These are phyloP conservation scores for Heteronetta atricapilla DNA, from an alignment of 2,113 vertebrate species.

Conservation along the genomic window DNA sequence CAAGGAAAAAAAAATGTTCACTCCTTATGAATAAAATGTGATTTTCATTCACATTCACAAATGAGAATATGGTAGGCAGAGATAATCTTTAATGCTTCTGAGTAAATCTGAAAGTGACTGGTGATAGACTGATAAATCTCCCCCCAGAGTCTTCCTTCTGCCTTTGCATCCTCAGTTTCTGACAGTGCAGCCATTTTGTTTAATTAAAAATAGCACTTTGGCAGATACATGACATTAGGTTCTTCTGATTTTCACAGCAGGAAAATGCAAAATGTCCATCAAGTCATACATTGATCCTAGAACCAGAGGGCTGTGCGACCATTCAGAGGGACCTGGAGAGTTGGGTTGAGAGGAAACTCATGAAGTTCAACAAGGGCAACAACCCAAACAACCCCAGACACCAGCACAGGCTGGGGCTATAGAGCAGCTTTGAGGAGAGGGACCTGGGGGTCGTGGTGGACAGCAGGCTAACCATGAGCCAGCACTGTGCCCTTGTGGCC, in stretches of 20 bases:
- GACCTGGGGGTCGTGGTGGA: too few relatives aligned
- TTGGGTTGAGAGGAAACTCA: too few relatives aligned
- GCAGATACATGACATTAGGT: background rate
- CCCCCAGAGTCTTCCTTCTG: background rate
- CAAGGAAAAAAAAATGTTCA: background rate
- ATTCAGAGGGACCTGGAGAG: too few relatives aligned
- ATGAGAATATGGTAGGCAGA: background rate
- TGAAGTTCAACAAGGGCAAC: too few relatives aligned
- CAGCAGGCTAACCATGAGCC: too few relatives aligned
- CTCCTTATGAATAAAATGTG: background rate
- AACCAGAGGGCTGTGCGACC: too few relatives aligned
- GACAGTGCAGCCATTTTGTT: background rate
- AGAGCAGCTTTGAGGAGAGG: too few relatives aligned
- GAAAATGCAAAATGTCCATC: background rate
- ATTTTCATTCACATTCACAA: too few relatives aligned
- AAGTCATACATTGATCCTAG: background rate
- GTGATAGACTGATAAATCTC: background rate
- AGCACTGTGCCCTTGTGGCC: too few relatives aligned
- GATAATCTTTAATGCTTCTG: background rate
- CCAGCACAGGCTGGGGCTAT: too few relatives aligned
- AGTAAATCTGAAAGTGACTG: background rate
- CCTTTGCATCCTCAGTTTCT: background rate
- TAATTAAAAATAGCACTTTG: conserved; percentile 6
- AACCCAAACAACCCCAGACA: too few relatives aligned
- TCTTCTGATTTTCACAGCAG: background rate